Conservation (phyloP, 2,797 vertebrate genomes). For the Propithecus deckenii region DNA sequence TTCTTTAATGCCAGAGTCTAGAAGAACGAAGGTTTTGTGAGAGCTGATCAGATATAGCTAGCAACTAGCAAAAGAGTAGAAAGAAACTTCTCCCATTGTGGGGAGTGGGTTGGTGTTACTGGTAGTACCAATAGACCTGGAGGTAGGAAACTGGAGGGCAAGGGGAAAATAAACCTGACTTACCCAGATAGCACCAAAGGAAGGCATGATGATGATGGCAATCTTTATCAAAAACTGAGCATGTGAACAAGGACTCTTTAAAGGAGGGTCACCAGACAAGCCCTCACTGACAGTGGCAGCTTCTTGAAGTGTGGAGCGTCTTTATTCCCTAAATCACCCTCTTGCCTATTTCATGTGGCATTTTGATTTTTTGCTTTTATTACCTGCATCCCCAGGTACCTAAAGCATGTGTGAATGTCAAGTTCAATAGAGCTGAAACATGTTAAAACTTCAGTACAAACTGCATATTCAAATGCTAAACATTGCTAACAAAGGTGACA, state of each 20-base stretch:
- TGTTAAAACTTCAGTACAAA: neutral
- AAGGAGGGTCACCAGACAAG: neutral
- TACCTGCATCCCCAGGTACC: neutral
- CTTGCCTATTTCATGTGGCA: neutral
- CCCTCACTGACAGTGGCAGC: neutral
- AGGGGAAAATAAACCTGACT: neutral
- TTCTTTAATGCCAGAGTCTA: conserved; percentile 5
- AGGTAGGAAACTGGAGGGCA: neutral
- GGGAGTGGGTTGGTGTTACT: neutral
- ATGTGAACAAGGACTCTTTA: neutral
- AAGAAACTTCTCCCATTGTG: neutral
- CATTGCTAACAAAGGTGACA: neutral
- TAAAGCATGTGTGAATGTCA: neutral
- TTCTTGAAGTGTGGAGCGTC: neutral
- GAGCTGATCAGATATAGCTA: neutral
- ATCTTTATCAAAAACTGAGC: neutral
- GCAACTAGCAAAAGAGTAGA: neutral
- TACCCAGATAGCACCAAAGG: neutral
- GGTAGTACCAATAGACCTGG: neutral
- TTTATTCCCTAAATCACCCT: neutral
- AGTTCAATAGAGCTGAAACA: neutral
- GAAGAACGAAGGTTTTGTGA: neutral
- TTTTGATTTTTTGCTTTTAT: neutral
- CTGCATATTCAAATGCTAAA: neutral
- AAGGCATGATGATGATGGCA: neutral